These are phyloP conservation scores for Epinephelus moara DNA, from an alignment of 2,113 vertebrate genomes.

Conservation along the genomic window DNA sequence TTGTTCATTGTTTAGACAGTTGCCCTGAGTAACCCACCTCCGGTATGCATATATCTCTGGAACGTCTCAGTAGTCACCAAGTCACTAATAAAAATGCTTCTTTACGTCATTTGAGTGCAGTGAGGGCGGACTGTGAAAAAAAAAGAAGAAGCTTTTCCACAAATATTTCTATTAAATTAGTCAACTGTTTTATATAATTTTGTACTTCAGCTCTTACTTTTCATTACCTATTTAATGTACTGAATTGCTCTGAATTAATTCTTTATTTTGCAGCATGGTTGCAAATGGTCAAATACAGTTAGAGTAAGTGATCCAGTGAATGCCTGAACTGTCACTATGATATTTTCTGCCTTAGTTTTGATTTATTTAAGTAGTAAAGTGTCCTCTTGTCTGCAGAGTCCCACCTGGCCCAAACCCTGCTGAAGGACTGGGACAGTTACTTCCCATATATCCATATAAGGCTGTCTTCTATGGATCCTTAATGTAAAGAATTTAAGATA, in stretches of 20 bases:
- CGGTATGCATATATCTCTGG: constrained; percentile 22
- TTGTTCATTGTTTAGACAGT: constrained; percentile 36
- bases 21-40: constrained; percentile 8
- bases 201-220: background rate
- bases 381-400: too few species aligned
- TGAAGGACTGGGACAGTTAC: too few species aligned
- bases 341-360: background rate
- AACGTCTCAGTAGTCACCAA: constrained; percentile 11
- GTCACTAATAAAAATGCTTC: constrained; percentile 11
- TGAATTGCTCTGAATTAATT: background rate
- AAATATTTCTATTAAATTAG: background rate
- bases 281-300: background rate
- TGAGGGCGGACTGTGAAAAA: background rate
- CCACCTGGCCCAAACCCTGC: too few species aligned
- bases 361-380: background rate
- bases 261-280: background rate
- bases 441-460: too few species aligned
- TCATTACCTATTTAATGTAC: background rate
- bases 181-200: background rate
- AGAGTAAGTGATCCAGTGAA: background rate
- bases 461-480: background rate
- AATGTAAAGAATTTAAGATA: background rate
- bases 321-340: background rate
- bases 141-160: background rate
- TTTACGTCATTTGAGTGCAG: background rate